Evolutionary conservation across 35 echinoderm and acorn worm species (phyloP), one percentile per base, ranked within the genome.

Genomic region (Eucidaris tribuloides): DNA sequence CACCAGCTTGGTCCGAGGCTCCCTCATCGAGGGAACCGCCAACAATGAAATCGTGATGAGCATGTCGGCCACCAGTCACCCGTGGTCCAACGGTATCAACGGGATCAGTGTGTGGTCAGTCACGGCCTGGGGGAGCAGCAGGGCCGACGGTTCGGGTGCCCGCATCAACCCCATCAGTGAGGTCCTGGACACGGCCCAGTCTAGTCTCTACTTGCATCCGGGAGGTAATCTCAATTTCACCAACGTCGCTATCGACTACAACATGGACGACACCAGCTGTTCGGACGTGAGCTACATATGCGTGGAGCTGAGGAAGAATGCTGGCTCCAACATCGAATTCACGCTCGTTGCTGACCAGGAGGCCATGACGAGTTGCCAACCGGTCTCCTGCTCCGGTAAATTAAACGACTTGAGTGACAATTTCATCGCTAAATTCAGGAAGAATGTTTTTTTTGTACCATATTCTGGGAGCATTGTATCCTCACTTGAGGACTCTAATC

Each of bases 51-150:
- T 93, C n/a, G 22, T 48, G 17, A 44, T 93, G 35, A 42, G 24
- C 5, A 80, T 93, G 30, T 56, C 79, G 40, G 81, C 81, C 3
- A 65, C 40, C 7, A 86, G 85, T 22, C 80, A 70, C 33, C 55
- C 72, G 19, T 45, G 78, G 3, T 74, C 68, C 3, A 74, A 74
- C 44, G 91, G 91, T n/a, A 74, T 93, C 6, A 58, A 66, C 27
- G 92, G 92, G 20, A 58, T 79, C 23, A 46, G 80, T 29, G 76
- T 94, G 1, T 94, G 92, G 92, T 61, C 58, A 81, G 30, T 94
- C 5, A 42, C 23, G 7, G 81, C 86, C 2, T 94, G 62, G 66
- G 87, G 71, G 22, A 94, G 92, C 62, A 28, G 40, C 30, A 89
- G 44, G 17, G 20, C 33, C 13, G 85, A 89, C 79, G 92, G 92